A percentile compares a stretch with the other conserved stretches of the same genome.
Evolutionary conservation across 2,113 vertebrate species (phyloP).

Genomic region (Clinocottus analis): DNA sequence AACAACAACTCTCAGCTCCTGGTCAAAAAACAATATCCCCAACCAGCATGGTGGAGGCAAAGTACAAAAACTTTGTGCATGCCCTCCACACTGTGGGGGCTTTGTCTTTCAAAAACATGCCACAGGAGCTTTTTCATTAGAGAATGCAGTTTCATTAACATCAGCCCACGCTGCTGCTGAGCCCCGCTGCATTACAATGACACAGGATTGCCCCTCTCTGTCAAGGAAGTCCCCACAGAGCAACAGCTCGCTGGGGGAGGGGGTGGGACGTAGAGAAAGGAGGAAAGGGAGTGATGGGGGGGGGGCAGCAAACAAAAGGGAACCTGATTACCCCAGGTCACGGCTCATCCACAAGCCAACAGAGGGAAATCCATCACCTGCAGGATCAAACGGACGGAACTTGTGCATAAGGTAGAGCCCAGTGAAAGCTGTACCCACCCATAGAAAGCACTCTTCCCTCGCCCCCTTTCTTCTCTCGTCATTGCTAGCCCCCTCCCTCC

Average conservation of each 20-base stretch:
- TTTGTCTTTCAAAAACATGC: slow-evolving; percentile 78
- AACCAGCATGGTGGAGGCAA: slow-evolving; percentile 61
- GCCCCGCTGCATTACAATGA: slow-evolving; percentile 80
- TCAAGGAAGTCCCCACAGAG: slow-evolving; percentile 75
- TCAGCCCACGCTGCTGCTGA: slow-evolving; percentile 75
- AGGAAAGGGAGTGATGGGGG: slow-evolving; percentile 16
- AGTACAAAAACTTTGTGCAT: slow-evolving; percentile 56
- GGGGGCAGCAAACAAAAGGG: slow-evolving; percentile 73
- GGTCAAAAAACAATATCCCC: slow-evolving; percentile 64
- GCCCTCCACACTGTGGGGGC: slow-evolving; percentile 68
- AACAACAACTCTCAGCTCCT: slow-evolving; percentile 8
- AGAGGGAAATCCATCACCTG: slow-evolving; percentile 78
- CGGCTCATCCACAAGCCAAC: slow-evolving; percentile 77
- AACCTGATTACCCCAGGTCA: slow-evolving; percentile 77
- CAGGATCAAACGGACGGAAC: slow-evolving; percentile 75
- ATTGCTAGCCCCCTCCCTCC: slow-evolving; percentile 32
- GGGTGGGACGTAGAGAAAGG: slow-evolving; percentile 57
- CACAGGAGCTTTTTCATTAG: slow-evolving; percentile 79
- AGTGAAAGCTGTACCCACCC: slow-evolving; percentile 73
- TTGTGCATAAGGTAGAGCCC: slow-evolving; percentile 69
- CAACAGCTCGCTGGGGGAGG: slow-evolving; percentile 66
- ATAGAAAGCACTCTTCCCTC: slow-evolving; percentile 55
- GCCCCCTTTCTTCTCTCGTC: slow-evolving; percentile 54
- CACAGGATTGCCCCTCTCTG: slow-evolving; percentile 77
- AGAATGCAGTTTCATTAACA: slow-evolving; percentile 83